Base-by-base conservation (phyloP, 2,797 vertebrate species). In the Hippoglossus hippoglossus region DNA sequence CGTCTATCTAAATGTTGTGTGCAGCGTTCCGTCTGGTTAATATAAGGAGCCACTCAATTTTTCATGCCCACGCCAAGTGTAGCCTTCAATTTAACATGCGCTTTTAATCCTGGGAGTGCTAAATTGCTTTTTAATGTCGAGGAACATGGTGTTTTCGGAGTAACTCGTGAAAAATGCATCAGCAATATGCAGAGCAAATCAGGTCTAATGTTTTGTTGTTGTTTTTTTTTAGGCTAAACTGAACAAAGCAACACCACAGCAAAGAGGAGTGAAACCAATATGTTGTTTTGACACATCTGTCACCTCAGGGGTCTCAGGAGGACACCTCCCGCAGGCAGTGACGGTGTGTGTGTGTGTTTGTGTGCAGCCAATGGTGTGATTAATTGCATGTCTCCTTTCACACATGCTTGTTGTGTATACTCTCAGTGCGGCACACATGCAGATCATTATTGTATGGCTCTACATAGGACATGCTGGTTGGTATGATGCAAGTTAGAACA, bases 81-180 rank as follows among this genome's bases (percentile, higher is more conserved):
- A 96, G 96, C 96, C 96, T 97, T 97, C 96, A 96, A 96, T 97
- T 96, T 97, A 97, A 97, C 96, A 97, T 96, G 96, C 95, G 94
- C 95, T 96, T 96, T 97, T 96, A 97, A 97, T 97, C 96, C 96
- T 96, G 93, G 89, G 96, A 96, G 96, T 95, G 95, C 95, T 95
- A 96, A 97, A 97, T 96, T 96, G 96, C 95, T 96, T 97, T 97
- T 97, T 96, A 97, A 97, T 96, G 95, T 95, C 87, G 93, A 95
- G 94, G 94, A 96, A 96, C 95, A 96, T 86, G 93, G 93, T 96
- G 95, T 96, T 96, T 96, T 94, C 88, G 81, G 92, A 95, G 95
- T 94, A 93, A 94, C 93, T 94, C 81, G 91, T 96, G 93, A 96
- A 96, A 98, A 96, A 97, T 95, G 94, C 94, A 96, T 95, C 79